Conservation (phyloP, 2,797 vertebrate genomes). For the Squalus acanthias region DNA sequence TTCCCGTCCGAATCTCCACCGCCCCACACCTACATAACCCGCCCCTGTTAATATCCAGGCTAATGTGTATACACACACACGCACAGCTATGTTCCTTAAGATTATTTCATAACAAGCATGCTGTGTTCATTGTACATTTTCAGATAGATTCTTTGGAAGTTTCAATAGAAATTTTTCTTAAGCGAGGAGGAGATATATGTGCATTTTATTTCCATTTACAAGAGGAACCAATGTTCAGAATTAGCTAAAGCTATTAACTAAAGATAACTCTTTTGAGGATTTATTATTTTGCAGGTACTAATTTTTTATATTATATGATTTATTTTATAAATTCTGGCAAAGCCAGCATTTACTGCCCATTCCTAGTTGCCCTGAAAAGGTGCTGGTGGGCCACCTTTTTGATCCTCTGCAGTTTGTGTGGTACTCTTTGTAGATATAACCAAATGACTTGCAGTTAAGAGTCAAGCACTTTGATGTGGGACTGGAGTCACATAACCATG, state of each 20-base stretch:
- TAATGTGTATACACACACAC: background rate
- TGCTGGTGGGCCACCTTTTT: too few relatives aligned
- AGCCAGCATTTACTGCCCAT: background rate
- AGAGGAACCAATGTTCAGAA: background rate
- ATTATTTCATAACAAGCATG: background rate
- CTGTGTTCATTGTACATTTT: background rate
- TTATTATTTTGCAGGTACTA: background rate
- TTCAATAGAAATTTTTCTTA: background rate
- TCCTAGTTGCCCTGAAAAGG: background rate
- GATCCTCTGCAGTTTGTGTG: too few relatives aligned
- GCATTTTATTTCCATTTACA: background rate
- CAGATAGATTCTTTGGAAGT: background rate
- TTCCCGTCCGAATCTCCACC: too few relatives aligned
- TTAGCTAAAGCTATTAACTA: background rate
- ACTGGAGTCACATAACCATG: too few relatives aligned
- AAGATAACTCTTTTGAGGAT: background rate
- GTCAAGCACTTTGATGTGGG: too few relatives aligned
- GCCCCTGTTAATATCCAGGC: too few relatives aligned
- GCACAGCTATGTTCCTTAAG: background rate
- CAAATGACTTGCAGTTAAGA: too few relatives aligned
- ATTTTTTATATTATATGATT: background rate
- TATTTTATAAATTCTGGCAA: background rate
- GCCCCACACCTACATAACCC: too few relatives aligned
- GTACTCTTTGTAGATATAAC: too few relatives aligned
- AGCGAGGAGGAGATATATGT: background rate